These are phyloP conservation scores for Grus americana DNA, from an alignment of 2,113 vertebrate genomes.

Conservation along the genomic window DNA sequence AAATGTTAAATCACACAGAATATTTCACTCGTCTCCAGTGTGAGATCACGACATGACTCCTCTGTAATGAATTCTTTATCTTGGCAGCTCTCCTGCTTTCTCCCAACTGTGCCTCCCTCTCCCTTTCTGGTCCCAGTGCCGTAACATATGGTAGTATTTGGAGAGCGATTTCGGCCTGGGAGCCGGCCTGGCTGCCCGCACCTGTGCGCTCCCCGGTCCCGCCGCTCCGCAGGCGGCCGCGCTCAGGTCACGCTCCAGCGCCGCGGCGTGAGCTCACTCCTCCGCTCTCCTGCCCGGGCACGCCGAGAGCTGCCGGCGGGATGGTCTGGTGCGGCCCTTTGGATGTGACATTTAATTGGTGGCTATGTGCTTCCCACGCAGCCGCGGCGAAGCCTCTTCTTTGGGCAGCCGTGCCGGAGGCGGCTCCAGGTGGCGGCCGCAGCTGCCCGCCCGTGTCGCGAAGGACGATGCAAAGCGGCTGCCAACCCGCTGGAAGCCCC, in stretches of 20 bases:
- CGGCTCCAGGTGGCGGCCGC: not conserved
- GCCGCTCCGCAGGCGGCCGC: not conserved
- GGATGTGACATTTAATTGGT: too few relatives aligned
- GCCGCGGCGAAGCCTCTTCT: not conserved
- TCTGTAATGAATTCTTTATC: slow-evolving; percentile 80
- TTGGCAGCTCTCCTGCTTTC: slow-evolving; percentile 73
- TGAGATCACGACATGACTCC: slow-evolving; percentile 69
- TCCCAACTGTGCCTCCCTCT: slow-evolving; percentile 49
- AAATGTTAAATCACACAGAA: slow-evolving; percentile 69
- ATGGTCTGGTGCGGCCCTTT: not conserved
- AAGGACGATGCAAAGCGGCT: not conserved
- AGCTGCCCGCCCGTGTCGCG: not conserved
- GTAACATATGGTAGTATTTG: slow-evolving; percentile 72
- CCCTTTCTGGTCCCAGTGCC: not conserved
- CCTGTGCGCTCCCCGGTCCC: slow-evolving; percentile 39
- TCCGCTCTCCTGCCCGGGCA: not conserved
- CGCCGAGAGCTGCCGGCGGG: not conserved
- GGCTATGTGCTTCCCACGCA: not conserved
- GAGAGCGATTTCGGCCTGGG: slow-evolving; percentile 3
- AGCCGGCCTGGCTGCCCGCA: slow-evolving; percentile 41
- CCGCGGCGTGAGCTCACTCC: not conserved
- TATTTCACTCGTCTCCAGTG: slow-evolving; percentile 72
- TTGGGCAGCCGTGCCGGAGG: not conserved
- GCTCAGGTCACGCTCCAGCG: not conserved
- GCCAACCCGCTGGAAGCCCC: not conserved